Evolutionary conservation across 1,140 invertebrate genomes (phyloP), one percentile per base, ranked within the genome.

Genomic region (Branchinecta lynchi): DNA sequence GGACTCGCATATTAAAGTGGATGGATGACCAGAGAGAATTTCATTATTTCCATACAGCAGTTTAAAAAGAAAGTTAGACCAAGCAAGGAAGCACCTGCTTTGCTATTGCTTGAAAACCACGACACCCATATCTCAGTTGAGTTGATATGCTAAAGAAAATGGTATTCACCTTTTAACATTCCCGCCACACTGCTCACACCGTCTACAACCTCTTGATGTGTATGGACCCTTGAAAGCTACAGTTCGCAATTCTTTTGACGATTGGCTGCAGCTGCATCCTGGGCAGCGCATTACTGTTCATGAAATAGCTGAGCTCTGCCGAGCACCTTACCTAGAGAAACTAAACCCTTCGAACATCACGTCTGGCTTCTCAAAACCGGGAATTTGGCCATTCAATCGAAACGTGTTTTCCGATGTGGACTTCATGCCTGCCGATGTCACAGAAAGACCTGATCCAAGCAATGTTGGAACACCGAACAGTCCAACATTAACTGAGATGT

Each of bases 91-190:
- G 65, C 70, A 51, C 75, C 75, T 43, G 68, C 74, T 17, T 66
- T 80, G 8, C 20, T 71, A 17, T 21, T 70, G 7, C 44, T 71
- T 15, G 69, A 76, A 44, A 44, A 74, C 68, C 66, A 75, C 73
- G 45, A 70, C 69, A 17, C 73, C 70, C 65, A 76, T 72, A 45
- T 75, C 73, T 12, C 69, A 66, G 5, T 71, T 70, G 44, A 74
- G 70, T 15, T 67, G 69, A 67, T 73, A 51, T 8, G 68, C 45
- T 66, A 74, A 66, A 85, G 71, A 89, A 90, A 78, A 84, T 88
- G 73, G 90, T 79, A 80, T 75, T 68, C 66, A 73, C 51, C 60
- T 75, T 9, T 3, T 77, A 44, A 76, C 73, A 7, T 74, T 77
- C 21, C 76, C 77, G 12, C 74, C 77, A 43, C 77, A 77, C 68